These are phyloP conservation scores for Drosophila punjabiensis DNA, from an alignment of 1,140 invertebrate species.

Conservation along the genomic window DNA sequence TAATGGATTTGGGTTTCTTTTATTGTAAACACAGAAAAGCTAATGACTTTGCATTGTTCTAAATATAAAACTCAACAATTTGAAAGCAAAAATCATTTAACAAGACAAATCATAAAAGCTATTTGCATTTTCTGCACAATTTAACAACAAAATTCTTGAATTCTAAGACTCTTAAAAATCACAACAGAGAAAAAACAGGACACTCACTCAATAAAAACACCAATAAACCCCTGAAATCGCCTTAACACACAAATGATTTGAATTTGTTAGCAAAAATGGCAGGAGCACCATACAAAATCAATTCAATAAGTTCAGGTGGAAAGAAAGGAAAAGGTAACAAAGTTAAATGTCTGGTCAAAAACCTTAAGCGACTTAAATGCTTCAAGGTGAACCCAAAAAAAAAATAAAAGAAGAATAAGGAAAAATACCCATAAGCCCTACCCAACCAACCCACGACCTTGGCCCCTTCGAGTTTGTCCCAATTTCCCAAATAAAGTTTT, in stretches of 20 bases:
- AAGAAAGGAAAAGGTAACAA: not conserved
- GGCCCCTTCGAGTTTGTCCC: slow-evolving; percentile 8
- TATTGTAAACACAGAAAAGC: not conserved
- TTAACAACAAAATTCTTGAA: not conserved
- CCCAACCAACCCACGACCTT: slow-evolving; percentile 12
- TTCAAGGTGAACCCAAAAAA: slow-evolving; percentile 9
- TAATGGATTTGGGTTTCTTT: not conserved
- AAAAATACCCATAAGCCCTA: slow-evolving; percentile 2
- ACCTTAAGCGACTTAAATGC: slow-evolving; percentile 3
- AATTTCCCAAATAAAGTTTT: slow-evolving; percentile 22
- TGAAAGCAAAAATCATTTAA: not conserved
- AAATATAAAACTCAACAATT: not conserved
- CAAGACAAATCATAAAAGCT: not conserved
- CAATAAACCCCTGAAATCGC: slow-evolving; percentile 18
- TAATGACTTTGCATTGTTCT: slow-evolving; percentile 8
- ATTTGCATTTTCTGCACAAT: not conserved
- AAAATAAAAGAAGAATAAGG: not conserved
- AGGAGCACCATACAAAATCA: not conserved
- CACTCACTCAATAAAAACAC: slow-evolving; percentile 15
- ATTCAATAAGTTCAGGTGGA: slow-evolving; percentile 13
- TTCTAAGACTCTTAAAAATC: slow-evolving; percentile 20
- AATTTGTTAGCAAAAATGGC: not conserved
- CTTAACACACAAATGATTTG: slow-evolving; percentile 1
- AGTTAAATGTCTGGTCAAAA: slow-evolving; percentile 9
- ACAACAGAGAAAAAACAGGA: not conserved